phyloP scores from a whole-genome alignment of 2,797 vertebrate genomes.

The Myotis planiceps region DNA sequence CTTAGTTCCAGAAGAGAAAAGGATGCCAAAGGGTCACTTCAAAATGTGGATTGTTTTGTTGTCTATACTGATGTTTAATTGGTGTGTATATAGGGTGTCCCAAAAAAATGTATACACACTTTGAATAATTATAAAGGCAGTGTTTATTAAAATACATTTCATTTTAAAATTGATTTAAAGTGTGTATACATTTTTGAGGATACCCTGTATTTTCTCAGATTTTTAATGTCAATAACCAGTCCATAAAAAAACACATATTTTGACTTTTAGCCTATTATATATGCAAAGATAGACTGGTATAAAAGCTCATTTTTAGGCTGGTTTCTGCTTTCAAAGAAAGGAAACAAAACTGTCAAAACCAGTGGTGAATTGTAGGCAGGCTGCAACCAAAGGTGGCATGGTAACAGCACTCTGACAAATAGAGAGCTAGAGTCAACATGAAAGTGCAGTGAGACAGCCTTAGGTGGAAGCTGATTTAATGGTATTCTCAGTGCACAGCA shows the following conservation, averaged over 20 bases:
- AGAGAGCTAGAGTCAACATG: slow-evolving; percentile 61
- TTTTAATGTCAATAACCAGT: not conserved
- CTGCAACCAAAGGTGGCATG: slow-evolving; percentile 36
- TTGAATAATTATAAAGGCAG: too few species aligned
- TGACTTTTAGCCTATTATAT: not conserved
- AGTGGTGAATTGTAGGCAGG: not conserved
- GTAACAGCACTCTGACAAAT: slow-evolving; percentile 50
- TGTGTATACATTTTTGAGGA: too few species aligned
- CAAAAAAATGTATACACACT: too few species aligned
- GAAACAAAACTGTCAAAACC: not conserved
- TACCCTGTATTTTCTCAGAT: not conserved
- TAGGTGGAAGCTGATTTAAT: slow-evolving; percentile 66
- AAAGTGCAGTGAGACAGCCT: slow-evolving; percentile 36
- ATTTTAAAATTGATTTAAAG: too few species aligned
- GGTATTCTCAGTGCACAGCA: slow-evolving; percentile 43
- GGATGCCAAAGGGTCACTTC: not conserved
- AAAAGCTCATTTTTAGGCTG: not conserved
- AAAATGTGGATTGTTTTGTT: not conserved
- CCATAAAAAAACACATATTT: not conserved
- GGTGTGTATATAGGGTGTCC: not conserved
- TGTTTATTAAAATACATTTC: too few species aligned
- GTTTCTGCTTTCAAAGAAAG: not conserved
- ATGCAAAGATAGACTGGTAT: not conserved
- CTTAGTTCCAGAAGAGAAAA: not conserved
- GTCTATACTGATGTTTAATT: not conserved